Conservation (phyloP, 2,888 invertebrate genomes). For the Dichetophora obliterata region DNA sequence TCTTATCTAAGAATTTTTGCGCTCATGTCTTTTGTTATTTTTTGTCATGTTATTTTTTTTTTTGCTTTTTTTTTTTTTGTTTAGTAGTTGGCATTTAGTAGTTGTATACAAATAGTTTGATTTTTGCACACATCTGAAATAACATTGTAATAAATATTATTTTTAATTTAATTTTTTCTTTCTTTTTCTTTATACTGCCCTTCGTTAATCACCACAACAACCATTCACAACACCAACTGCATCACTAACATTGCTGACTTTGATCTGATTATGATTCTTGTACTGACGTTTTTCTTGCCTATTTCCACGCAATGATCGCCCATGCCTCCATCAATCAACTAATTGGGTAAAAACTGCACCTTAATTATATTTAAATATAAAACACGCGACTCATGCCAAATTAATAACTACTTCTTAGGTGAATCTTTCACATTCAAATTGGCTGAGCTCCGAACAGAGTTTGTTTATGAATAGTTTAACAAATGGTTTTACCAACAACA, state of each 20-base stretch:
- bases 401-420: constrained; percentile 48
- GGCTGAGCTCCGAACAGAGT: constrained; percentile 59
- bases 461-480: constrained; percentile 61
- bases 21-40: too few relatives aligned
- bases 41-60: too few relatives aligned
- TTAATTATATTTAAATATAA: neutral
- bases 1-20: too few relatives aligned
- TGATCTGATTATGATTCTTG: neutral
- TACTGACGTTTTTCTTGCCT: neutral
- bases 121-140: neutral
- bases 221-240: constrained; percentile 7
- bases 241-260: constrained; percentile 3
- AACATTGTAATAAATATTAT: constrained; percentile 6
- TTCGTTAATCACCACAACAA: neutral
- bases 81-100: neutral
- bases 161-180: constrained; percentile 26
- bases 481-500: constrained; percentile 60
- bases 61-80: neutral
- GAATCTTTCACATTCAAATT: constrained; percentile 60
- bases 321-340: neutral
- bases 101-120: too few relatives aligned
- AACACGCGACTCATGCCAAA: constrained; percentile 40
- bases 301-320: neutral
- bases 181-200: neutral
- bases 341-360: constrained; percentile 16